Evolutionary conservation across 2,888 invertebrate genomes (phyloP).

Genomic region (Junonia oenone): DNA sequence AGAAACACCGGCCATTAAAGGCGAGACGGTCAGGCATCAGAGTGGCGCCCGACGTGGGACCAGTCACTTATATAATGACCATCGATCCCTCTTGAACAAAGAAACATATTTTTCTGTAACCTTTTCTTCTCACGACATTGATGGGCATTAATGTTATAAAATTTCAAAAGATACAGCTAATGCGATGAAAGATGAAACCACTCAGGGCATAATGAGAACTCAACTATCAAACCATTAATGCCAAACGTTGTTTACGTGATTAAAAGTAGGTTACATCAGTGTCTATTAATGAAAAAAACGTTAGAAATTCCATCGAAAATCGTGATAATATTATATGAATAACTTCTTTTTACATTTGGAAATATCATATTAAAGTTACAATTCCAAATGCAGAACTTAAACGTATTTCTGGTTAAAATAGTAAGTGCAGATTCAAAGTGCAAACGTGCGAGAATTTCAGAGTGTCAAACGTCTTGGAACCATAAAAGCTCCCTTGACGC

Average conservation of each 20-base stretch:
- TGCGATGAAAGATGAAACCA: not conserved
- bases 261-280: too few relatives aligned
- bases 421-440: slow-evolving; percentile 21
- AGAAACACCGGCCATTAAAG: slow-evolving; percentile 13
- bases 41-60: slow-evolving; percentile 3
- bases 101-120: not conserved
- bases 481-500: slow-evolving; percentile 15
- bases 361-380: slow-evolving; percentile 1
- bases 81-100: not conserved
- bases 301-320: too few relatives aligned
- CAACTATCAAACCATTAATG: too few relatives aligned
- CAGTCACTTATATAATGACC: not conserved
- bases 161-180: not conserved
- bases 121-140: not conserved
- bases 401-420: slow-evolving; percentile 18
- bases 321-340: too few relatives aligned
- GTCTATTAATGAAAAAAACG: too few relatives aligned
- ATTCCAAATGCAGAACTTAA: slow-evolving; percentile 1
- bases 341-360: not conserved
- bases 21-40: not conserved
- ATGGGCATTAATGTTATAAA: not conserved
- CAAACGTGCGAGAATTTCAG: slow-evolving; percentile 24
- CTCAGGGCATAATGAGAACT: not conserved
- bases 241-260: too few relatives aligned
- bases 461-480: slow-evolving; percentile 20